Percentiles rank a stretch among this genome's conserved stretches.
These are phyloP conservation scores for Eonycteris spelaea DNA, from an alignment of 2,113 vertebrate genomes.

Conservation along the genomic window DNA sequence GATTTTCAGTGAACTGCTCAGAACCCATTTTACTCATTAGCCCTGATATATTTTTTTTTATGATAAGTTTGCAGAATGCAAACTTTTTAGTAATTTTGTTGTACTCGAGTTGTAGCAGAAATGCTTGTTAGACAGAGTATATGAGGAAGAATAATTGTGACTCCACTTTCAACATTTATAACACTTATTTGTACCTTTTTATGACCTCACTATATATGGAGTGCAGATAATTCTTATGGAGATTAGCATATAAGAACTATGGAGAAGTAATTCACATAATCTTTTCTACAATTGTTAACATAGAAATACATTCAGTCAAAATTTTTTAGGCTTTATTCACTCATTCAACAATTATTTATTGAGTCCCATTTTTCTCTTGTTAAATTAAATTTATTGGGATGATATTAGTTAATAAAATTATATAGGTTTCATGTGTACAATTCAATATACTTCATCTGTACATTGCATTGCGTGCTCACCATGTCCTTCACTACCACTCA, in stretches of 20 bases:
- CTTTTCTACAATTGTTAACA: background rate
- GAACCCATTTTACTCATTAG: background rate
- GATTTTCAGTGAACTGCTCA: background rate
- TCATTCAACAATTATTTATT: background rate
- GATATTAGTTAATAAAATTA: too few relatives aligned
- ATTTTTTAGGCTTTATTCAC: background rate
- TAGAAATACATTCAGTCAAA: background rate
- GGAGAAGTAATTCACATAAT: background rate
- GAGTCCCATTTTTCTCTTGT: background rate
- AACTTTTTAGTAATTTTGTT: background rate
- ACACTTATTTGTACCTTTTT: background rate
- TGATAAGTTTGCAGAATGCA: background rate
- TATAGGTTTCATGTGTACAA: too few relatives aligned
- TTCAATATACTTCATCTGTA: too few relatives aligned
- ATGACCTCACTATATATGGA: background rate
- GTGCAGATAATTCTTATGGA: background rate
- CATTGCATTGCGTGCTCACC: too few relatives aligned
- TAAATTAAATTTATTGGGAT: too few relatives aligned
- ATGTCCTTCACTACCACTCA: too few relatives aligned
- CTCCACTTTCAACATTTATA: background rate
- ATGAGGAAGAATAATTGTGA: background rate
- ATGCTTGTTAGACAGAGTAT: background rate
- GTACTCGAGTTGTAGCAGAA: background rate
- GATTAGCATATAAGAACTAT: background rate
- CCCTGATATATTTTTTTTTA: background rate